Evolutionary conservation across 1,140 invertebrate species (phyloP), one percentile per base, ranked within the genome.

Genomic region (Zaprionus davidi): DNA sequence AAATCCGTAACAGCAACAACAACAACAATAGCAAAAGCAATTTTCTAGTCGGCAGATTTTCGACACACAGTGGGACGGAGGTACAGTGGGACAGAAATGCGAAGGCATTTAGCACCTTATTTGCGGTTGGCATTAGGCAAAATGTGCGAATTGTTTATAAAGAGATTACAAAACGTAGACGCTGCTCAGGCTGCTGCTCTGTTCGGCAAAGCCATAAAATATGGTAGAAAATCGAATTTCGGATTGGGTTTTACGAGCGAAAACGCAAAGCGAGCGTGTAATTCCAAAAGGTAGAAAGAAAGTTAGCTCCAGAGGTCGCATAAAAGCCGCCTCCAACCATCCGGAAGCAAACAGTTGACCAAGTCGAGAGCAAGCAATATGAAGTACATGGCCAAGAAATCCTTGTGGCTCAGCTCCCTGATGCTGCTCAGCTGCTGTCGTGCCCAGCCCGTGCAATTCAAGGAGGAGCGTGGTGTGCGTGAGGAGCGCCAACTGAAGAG

Each of bases 81-180:
- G 9, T 1, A 20, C 9, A 49, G 20, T 12, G 60, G 79, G 67
- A 49, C 26, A 13, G 44, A 20, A 9, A 36, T 26, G 34, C 67
- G 53, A 41, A 58, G 72, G 78, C 82, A 91, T 75, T 91, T 91
- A 82, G 78, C 90, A 90, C 90, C 84, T 91, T 90, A 90, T 91
- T 91, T 91, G 73, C 81, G 69, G 69, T 78, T 56, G 71, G 77
- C 77, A 91, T 91, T 91, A 91, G 77, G 68, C 77, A 68, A 69
- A 81, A 91, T 79, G 90, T 91, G 90, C 79, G 82, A 91, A 91
- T 91, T 91, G 84, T 90, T 88, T 91, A 88, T 91, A 91, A 91
- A 85, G 79, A 85, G 88, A 91, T 91, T 91, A 90, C 86, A 84
- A 91, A 91, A 91, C 76, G 65, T 53, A 71, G 64, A 77, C 67